These are phyloP conservation scores for Aphidius ervi DNA, from an alignment of 1,140 invertebrate genomes.

Conservation along the genomic window DNA sequence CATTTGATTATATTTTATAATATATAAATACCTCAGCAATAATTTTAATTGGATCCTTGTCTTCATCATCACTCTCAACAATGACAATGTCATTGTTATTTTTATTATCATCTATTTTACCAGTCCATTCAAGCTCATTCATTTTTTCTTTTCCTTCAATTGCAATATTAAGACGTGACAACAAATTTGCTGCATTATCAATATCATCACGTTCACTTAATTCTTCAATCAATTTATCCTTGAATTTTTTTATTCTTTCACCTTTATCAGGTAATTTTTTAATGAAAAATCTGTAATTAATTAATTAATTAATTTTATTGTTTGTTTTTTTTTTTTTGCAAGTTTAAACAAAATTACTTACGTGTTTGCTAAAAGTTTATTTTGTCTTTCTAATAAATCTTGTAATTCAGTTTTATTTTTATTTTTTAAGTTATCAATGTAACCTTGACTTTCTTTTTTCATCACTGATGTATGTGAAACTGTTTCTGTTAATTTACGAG, in stretches of 20 bases:
- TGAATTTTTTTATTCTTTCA: conserved; percentile 58
- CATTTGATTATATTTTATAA: too few relatives aligned
- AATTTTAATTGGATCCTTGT: conserved; percentile 63
- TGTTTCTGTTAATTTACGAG: too few relatives aligned
- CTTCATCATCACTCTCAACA: conserved; percentile 61
- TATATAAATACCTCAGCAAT: conserved; percentile 53
- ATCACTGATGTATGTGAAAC: background rate
- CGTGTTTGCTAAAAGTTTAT: conserved; percentile 53
- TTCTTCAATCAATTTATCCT: conserved; percentile 56
- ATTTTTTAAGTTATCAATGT: conserved; percentile 48
- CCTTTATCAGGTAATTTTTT: conserved; percentile 65
- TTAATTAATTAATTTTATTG: background rate
- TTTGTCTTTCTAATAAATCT: conserved; percentile 53
- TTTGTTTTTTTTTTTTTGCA: background rate
- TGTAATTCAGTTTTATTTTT: conserved; percentile 47
- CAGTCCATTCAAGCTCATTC: conserved; percentile 66
- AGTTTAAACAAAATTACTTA: conserved; percentile 33
- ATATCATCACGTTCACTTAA: conserved; percentile 57
- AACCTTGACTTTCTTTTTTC: conserved; percentile 45
- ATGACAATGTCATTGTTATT: conserved; percentile 35
- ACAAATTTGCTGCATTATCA: conserved; percentile 56
- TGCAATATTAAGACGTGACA: conserved; percentile 60
- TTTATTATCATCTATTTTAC: conserved; percentile 46
- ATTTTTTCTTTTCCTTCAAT: conserved; percentile 55
- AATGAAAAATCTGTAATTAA: conserved; percentile 42